Base-by-base conservation (phyloP, 2,797 vertebrate genomes). In the Tragopan temminckii region DNA sequence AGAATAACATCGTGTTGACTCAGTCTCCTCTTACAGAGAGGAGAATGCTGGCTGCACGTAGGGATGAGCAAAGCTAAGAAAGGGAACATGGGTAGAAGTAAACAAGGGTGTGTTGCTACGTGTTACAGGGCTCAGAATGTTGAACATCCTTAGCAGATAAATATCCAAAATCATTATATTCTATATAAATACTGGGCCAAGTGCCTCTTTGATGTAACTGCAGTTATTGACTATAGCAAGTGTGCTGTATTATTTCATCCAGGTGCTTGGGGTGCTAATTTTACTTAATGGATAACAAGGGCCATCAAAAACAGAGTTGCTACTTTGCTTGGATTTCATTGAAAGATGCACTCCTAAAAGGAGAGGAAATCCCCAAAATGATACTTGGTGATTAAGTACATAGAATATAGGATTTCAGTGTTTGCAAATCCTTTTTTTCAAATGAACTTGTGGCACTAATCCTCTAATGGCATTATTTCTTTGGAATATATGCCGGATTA, bases 381-480 rank as follows among this genome's bases (percentile, higher is more conserved):
- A 96, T 97, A 97, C 96, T 97, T 20, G 2, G 84, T 93, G 90
- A 93, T 97, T 97, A 97, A 95, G 93, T 80, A 89, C 96, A 96
- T 85, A 87, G 93, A 96, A 96, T 95, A 95, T 89, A 96, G 97
- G 97, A 97, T 97, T 97, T 96, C 92, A 89, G 78, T 90, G 94
- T 96, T 95, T 96, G 91, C 84, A 96, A 97, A 97, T 97, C 97
- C 97, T 97, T 94, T 98, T 98, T 98, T 98, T 98, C 98, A 98
- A 98, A 97, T 98, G 98, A 98, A 98, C 97, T 98, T 97, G 97
- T 91, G 71, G 94, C 97, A 98, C 96, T 99, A 99, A 99, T 98
- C 98, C 98, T 98, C 98, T 98, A 98, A 97, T 97, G 98, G 98
- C 98, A 98, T 98, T 98, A 98, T 98, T 97, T 95, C 90, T 97